These are phyloP conservation scores for Chaetophractus vellerosus DNA, from an alignment of 2,797 vertebrate species.

Conservation along the genomic window DNA sequence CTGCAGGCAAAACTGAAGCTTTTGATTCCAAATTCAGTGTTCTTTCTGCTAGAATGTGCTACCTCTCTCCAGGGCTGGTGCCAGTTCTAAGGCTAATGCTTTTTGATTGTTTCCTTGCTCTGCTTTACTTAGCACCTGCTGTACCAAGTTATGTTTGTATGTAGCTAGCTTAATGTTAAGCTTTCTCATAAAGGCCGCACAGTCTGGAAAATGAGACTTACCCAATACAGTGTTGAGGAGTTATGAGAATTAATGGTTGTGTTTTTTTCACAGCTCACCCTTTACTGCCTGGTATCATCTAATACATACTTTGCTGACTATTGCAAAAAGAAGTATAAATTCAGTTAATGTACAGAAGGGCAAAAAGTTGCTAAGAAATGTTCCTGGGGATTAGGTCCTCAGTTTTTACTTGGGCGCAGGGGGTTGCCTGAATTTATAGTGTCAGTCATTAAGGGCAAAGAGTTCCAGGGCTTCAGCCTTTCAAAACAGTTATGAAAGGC, in stretches of 20 bases:
- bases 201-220: background rate
- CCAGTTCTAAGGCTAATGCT: background rate
- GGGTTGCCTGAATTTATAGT: background rate
- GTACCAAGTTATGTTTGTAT: background rate
- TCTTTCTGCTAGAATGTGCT: background rate
- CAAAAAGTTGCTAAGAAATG: background rate
- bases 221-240: background rate
- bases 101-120: background rate
- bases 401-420: background rate
- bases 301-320: background rate
- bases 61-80: background rate
- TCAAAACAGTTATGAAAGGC: background rate
- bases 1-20: background rate
- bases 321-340: constrained; percentile 21
- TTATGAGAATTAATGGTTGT: background rate
- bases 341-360: background rate
- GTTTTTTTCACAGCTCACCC: background rate
- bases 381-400: background rate
- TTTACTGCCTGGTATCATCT: background rate
- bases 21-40: background rate
- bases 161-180: background rate
- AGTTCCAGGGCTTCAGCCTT: background rate
- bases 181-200: background rate
- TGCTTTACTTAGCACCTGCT: background rate
- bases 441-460: background rate